phyloP scores from a whole-genome alignment of 1,140 invertebrate species.

The Pogonognathellus flavescens region DNA sequence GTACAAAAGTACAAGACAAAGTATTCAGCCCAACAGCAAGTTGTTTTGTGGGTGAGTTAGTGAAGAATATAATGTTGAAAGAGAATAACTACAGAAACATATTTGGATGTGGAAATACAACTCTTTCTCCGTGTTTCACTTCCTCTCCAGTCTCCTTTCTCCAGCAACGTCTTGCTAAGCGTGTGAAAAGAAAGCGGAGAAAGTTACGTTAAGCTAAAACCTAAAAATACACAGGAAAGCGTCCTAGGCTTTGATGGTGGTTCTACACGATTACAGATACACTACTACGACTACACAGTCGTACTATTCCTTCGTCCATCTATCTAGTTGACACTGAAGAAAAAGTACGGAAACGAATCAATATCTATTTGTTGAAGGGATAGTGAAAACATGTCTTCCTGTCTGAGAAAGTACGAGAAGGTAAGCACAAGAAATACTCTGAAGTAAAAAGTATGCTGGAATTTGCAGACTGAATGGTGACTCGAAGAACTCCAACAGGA shows the following conservation, averaged over 20 bases:
- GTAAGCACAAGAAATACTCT: neutral
- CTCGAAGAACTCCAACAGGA: neutral
- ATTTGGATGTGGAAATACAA: neutral
- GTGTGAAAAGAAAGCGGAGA: neutral
- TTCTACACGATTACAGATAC: too few species aligned
- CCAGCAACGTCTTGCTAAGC: neutral
- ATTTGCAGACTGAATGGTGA: constrained; percentile 11
- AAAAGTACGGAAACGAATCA: constrained; percentile 36
- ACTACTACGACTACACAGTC: neutral
- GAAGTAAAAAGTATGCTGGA: neutral
- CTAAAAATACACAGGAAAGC: too few species aligned
- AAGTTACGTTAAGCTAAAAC: constrained; percentile 1
- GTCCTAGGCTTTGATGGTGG: too few species aligned
- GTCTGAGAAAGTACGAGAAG: neutral
- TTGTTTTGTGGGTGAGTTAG: too few species aligned
- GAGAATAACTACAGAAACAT: neutral
- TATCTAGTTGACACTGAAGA: constrained; percentile 25
- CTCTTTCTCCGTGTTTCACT: neutral
- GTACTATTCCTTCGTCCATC: neutral
- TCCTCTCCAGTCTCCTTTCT: neutral
- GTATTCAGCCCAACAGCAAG: too few species aligned
- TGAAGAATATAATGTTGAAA: neutral
- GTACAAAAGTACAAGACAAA: too few species aligned
- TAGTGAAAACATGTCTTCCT: constrained; percentile 13
- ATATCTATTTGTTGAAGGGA: constrained; percentile 39